Evolutionary conservation across 2,888 invertebrate genomes (phyloP).

Genomic region (Tyria jacobaeae): DNA sequence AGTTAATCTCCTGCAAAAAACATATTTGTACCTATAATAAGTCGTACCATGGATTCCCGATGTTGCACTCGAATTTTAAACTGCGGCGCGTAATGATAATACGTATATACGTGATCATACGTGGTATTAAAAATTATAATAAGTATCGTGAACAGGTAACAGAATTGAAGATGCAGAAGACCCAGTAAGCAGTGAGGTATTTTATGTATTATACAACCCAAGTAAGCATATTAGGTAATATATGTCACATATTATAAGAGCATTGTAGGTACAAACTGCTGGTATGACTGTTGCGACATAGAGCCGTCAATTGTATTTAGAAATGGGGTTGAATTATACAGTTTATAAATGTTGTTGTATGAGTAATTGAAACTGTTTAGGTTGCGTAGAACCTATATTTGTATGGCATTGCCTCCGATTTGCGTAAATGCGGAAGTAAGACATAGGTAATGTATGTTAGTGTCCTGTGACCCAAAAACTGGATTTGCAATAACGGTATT

Average conservation of each 20-base stretch:
- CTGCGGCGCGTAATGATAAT: too few species aligned
- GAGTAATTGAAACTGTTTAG: constrained; percentile 42
- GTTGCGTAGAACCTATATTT: constrained; percentile 28
- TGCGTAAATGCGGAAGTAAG: constrained; percentile 44
- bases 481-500: constrained; percentile 53
- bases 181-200: not conserved
- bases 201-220: not conserved
- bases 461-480: constrained; percentile 56
- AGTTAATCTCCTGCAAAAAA: too few species aligned
- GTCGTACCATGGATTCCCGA: too few species aligned
- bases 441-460: constrained; percentile 47
- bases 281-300: constrained; percentile 26
- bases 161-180: not conserved
- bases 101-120: too few species aligned
- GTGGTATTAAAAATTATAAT: too few species aligned
- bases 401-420: constrained; percentile 30
- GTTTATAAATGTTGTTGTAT: constrained; percentile 31
- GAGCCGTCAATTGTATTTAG: constrained; percentile 30
- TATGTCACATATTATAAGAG: not conserved
- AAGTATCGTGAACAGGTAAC: too few species aligned
- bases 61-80: too few species aligned
- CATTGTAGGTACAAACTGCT: not conserved
- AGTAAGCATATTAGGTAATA: not conserved
- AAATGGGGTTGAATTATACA: constrained; percentile 33
- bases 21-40: too few species aligned